These are phyloP conservation scores for Unio pictorum DNA, from an alignment of 2,888 invertebrate species.

Conservation along the genomic window DNA sequence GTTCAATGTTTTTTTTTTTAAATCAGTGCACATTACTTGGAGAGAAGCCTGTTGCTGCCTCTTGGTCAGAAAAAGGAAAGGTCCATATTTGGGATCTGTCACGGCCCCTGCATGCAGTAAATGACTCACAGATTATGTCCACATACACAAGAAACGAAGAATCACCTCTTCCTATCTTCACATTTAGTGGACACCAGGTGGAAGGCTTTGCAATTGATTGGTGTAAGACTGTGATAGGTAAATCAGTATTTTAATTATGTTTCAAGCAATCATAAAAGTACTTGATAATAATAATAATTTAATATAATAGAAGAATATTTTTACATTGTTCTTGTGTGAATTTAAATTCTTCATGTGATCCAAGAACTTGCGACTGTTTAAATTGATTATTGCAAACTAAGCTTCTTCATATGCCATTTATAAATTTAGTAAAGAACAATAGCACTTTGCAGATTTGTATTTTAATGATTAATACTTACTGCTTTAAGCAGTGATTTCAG, in stretches of 20 bases:
- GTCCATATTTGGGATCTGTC: slow-evolving; percentile 94
- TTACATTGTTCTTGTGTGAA: no score
- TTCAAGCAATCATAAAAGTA: no score
- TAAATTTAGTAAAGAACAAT: no score
- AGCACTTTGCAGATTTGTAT: no score
- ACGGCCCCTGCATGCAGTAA: slow-evolving; percentile 84
- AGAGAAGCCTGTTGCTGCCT: slow-evolving; percentile 84
- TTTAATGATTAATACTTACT: no score
- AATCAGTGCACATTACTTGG: slow-evolving; percentile 75
- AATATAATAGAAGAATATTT: no score
- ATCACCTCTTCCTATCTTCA: slow-evolving; percentile 79
- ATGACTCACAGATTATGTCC: slow-evolving; percentile 76
- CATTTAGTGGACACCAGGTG: slow-evolving; percentile 91
- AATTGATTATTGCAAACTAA: no score
- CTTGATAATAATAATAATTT: no score
- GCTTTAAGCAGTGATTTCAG: no score
- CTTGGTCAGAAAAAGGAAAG: slow-evolving; percentile 95
- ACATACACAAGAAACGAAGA: slow-evolving; percentile 60
- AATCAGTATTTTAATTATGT: background rate
- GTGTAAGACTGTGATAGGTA: slow-evolving; percentile 85
- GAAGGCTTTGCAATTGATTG: slow-evolving; percentile 98
- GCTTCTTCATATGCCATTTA: no score
- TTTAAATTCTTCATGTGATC: no score
- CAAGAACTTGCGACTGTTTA: no score
- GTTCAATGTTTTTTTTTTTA: background rate